Conservation (phyloP, 2,113 vertebrate species). For the Empidonax traillii region DNA sequence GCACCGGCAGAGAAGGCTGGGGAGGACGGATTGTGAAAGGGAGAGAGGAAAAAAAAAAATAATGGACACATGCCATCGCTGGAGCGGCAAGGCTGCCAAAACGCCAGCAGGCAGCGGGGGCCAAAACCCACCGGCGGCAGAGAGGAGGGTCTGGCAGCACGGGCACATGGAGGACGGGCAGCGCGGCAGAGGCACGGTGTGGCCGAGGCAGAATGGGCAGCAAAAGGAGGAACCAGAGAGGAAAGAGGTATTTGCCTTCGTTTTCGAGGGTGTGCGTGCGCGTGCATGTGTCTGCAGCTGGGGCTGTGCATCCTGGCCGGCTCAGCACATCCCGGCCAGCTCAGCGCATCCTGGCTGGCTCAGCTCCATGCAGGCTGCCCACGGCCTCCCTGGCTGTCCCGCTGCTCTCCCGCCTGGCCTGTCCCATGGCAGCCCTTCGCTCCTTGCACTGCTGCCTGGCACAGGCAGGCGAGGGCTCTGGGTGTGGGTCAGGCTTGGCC, state of each 20-base stretch:
- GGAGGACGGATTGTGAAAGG: conserved; percentile 50
- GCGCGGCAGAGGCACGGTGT: background rate
- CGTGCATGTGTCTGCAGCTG: background rate
- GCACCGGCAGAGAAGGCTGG: conserved; percentile 33
- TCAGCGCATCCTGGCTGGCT: background rate
- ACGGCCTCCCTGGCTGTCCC: background rate
- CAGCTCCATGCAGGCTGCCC: background rate
- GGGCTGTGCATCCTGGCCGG: background rate
- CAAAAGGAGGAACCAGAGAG: background rate
- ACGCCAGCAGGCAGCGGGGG: conserved; percentile 67
- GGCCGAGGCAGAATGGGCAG: conserved; percentile 1
- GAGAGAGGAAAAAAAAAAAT: conserved; percentile 9
- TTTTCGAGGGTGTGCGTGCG: background rate
- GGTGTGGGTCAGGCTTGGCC: accelerated
- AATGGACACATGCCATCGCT: conserved; percentile 76
- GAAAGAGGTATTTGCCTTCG: conserved; percentile 21
- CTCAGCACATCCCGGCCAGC: background rate
- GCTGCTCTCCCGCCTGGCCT: background rate
- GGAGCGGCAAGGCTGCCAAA: conserved; percentile 54
- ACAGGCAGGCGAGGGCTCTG: background rate
- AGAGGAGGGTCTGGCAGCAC: conserved; percentile 56
- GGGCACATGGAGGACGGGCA: conserved; percentile 53
- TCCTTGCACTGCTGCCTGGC: background rate
- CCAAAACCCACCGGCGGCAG: conserved; percentile 21
- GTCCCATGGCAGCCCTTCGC: background rate